A percentile compares a stretch with the other conserved stretches of the same genome.
These are phyloP conservation scores for Nemotelus pantherinus DNA, from an alignment of 2,888 invertebrate genomes.

Conservation along the genomic window DNA sequence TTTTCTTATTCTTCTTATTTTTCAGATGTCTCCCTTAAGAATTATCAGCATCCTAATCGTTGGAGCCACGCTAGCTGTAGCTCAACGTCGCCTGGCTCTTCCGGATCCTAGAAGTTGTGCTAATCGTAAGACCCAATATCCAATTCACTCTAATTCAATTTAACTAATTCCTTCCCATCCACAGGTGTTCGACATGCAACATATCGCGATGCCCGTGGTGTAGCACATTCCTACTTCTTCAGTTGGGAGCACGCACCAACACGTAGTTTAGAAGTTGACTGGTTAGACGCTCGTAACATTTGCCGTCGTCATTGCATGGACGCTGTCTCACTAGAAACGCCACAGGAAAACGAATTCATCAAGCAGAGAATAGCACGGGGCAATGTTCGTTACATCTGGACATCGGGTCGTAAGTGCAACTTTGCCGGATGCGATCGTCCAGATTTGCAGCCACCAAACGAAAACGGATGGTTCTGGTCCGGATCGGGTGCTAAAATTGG, in stretches of 20 bases:
- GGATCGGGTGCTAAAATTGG: slow-evolving; percentile 92
- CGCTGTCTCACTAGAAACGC: slow-evolving; percentile 88
- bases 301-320: slow-evolving; percentile 95
- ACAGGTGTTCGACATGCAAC: slow-evolving; percentile 87
- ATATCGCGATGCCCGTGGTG: slow-evolving; percentile 87
- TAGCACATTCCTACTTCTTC: slow-evolving; percentile 92
- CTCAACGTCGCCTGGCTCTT: slow-evolving; percentile 84
- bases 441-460: slow-evolving; percentile 84
- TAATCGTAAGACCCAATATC: slow-evolving; percentile 75
- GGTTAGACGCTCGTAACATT: slow-evolving; percentile 90
- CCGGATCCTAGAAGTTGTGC: slow-evolving; percentile 91
- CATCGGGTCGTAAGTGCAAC: slow-evolving; percentile 90
- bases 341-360: slow-evolving; percentile 89
- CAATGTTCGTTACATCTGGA: slow-evolving; percentile 86
- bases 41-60: slow-evolving; percentile 71
- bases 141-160: background rate
- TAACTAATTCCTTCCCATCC: background rate
- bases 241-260: slow-evolving; percentile 90
- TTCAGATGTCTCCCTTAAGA: slow-evolving; percentile 57
- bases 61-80: slow-evolving; percentile 74
- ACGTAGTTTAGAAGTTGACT: slow-evolving; percentile 84
- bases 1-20: too few species aligned
- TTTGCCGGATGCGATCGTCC: slow-evolving; percentile 88
- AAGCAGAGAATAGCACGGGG: slow-evolving; percentile 87
- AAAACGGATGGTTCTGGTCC: slow-evolving; percentile 94